Base-by-base conservation (phyloP, 2,888 invertebrate genomes). In the Eretmocerus hayati region DNA sequence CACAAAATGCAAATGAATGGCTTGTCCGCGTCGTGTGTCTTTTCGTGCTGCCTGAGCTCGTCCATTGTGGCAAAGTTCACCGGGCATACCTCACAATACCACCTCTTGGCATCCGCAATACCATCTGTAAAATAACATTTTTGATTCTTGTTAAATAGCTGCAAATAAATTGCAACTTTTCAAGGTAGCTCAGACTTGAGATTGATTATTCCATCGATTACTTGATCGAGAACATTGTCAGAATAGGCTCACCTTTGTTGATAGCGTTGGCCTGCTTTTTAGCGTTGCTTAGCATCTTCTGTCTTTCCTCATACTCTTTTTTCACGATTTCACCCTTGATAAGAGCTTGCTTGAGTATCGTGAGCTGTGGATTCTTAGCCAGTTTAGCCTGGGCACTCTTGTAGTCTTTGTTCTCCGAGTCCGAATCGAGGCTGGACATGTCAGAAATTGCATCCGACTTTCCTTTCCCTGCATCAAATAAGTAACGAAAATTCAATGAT, bases 1-100 rank as follows among this genome's bases (percentile, higher is more conserved):
- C 79, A 79, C n/a, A 78, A 56, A 42, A 77, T 62, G 60, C 79
- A 79, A 22, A 72, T 62, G 55, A 71, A 77, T 2, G 73, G 73
- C 46, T 65, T 73, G 42, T 64, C 62, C 8, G 59, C 59, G 30
- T 69, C 64, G 48, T 72, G 70, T 4, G 54, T 56, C 8, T 54
- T 50, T 51, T 67, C 69, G 45, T 72, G 71, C 9, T 70, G 63
- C 36, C 65, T 66, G 9, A 70, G 53, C 26, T 56, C 59, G 3
- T 66, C 66, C 3, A 64, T 53, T 0, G 66, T 62, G 0, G 59
- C 57, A 26, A 71, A 72, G 49, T 57, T 62, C 26, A 64, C 56
- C 1, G 67, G 65, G 32, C 71, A 71, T 9, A 56, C 59, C 48
- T 70, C 68, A 42, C 70, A 71, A 45, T 63, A 62, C 69, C 66